Evolutionary conservation across 1,140 invertebrate species (phyloP).

Genomic region (Megalonaias nervosa): DNA sequence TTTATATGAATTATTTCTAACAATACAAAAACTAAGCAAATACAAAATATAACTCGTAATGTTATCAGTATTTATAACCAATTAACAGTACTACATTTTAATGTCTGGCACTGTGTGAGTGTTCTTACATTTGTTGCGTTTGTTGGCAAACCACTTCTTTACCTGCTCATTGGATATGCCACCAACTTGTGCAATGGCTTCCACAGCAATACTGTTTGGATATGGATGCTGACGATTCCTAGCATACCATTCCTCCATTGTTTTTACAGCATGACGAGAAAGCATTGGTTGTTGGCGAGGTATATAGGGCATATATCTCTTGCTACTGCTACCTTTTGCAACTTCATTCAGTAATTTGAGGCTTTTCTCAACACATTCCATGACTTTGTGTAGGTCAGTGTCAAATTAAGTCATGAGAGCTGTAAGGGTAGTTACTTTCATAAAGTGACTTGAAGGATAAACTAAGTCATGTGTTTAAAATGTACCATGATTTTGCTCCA

Average conservation of each 20-base stretch:
- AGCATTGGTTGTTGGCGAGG: conserved; percentile 16
- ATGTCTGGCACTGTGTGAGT: conserved; percentile 30
- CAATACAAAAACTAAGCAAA: no score
- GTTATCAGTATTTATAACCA: no score
- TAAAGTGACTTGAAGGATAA: conserved; percentile 31
- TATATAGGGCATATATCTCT: no score
- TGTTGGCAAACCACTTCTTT: conserved; percentile 42
- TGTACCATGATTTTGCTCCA: no score
- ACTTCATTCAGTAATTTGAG: conserved; percentile 20
- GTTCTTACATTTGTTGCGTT: conserved; percentile 33
- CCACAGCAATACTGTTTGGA: conserved; percentile 25
- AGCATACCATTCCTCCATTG: conserved; percentile 39
- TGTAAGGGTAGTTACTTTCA: conserved; percentile 15
- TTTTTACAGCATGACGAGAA: conserved; percentile 28
- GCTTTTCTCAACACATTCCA: conserved; percentile 38
- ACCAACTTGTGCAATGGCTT: conserved; percentile 30
- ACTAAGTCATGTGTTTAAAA: no score
- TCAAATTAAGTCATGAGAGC: conserved; percentile 29
- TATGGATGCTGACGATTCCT: conserved; percentile 36
- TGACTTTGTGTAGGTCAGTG: conserved; percentile 30
- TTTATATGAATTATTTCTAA: no score
- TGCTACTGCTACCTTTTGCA: conserved; percentile 2
- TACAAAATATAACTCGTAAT: no score
- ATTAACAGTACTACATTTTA: no score
- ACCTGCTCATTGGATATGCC: conserved; percentile 33